Percentiles rank a stretch among this genome's conserved stretches.
Evolutionary conservation across 2,113 vertebrate species (phyloP).

Genomic region (Amphiprion percula): DNA sequence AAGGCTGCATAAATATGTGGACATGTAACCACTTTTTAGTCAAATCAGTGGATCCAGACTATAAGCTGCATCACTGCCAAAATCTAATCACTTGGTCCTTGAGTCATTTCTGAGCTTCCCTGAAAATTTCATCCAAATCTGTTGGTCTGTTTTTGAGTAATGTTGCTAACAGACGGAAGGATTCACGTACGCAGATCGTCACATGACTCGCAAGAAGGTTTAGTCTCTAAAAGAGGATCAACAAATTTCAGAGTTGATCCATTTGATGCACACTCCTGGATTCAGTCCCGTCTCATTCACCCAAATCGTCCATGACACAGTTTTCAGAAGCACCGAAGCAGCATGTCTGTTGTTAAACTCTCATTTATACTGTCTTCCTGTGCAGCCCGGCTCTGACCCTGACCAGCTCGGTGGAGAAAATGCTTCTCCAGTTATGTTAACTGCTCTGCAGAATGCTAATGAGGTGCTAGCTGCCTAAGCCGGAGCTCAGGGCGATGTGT

Average conservation of each 20-base stretch:
- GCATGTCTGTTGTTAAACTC: conserved; percentile 10
- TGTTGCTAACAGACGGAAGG: too few relatives aligned
- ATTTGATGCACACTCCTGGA: neutral
- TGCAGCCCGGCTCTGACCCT: conserved; percentile 23
- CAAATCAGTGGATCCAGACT: too few relatives aligned
- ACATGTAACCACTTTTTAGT: too few relatives aligned
- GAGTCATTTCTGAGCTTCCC: too few relatives aligned
- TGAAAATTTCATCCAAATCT: too few relatives aligned
- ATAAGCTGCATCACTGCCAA: too few relatives aligned
- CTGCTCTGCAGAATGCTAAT: conserved; percentile 75
- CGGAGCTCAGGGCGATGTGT: conserved; percentile 48
- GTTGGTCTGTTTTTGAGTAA: too few relatives aligned
- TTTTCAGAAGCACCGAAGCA: conserved; percentile 26
- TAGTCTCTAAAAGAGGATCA: too few relatives aligned
- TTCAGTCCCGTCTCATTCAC: neutral
- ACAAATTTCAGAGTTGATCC: neutral
- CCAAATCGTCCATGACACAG: conserved; percentile 2
- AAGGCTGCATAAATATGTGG: neutral
- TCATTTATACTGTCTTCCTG: conserved; percentile 19
- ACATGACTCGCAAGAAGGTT: too few relatives aligned
- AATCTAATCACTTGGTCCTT: too few relatives aligned
- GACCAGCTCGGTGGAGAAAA: conserved; percentile 21
- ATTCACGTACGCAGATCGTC: too few relatives aligned
- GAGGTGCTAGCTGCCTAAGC: conserved; percentile 69
- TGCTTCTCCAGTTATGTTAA: conserved; percentile 67